Percentiles rank a stretch among this genome's conserved stretches.
Conservation (phyloP, 2,797 vertebrate genomes). For the Novumbra hubbsi region DNA sequence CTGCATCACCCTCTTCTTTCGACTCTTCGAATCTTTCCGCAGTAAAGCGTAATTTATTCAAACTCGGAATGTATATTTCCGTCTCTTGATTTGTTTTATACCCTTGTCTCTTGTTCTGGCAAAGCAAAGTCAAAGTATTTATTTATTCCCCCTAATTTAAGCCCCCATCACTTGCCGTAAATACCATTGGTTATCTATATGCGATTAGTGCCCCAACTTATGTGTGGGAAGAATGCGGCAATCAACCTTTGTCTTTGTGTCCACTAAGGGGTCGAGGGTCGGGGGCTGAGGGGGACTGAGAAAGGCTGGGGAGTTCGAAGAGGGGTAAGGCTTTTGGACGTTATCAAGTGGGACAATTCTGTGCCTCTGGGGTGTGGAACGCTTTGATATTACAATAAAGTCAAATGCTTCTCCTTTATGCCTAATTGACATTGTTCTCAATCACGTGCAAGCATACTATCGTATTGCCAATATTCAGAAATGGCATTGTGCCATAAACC, state of each 20-base stretch:
- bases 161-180: constrained; percentile 19
- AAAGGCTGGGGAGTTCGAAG: constrained; percentile 16
- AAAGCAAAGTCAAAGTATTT: neutral
- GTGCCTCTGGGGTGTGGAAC: neutral
- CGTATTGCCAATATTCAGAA: too few species aligned
- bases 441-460: too few species aligned
- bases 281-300: constrained; percentile 8
- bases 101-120: neutral
- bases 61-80: neutral
- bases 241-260: constrained; percentile 46
- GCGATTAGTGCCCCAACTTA: constrained; percentile 19
- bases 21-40: constrained; percentile 40
- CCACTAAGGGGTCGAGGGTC: constrained; percentile 16
- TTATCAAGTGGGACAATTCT: constrained; percentile 30
- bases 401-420: constrained; percentile 27
- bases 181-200: constrained; percentile 38
- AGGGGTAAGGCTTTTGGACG: constrained; percentile 18
- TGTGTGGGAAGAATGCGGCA: constrained; percentile 37
- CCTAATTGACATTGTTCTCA: constrained; percentile 22
- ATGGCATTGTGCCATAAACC: too few species aligned
- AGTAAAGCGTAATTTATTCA: neutral
- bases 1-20: constrained; percentile 22
- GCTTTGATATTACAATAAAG: constrained; percentile 22
- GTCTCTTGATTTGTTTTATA: neutral
- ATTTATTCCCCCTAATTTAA: neutral